Percentiles rank a stretch among this genome's conserved stretches.
phyloP scores from a whole-genome alignment of 2,113 vertebrate genomes.

The Campylomormyrus numenius region DNA sequence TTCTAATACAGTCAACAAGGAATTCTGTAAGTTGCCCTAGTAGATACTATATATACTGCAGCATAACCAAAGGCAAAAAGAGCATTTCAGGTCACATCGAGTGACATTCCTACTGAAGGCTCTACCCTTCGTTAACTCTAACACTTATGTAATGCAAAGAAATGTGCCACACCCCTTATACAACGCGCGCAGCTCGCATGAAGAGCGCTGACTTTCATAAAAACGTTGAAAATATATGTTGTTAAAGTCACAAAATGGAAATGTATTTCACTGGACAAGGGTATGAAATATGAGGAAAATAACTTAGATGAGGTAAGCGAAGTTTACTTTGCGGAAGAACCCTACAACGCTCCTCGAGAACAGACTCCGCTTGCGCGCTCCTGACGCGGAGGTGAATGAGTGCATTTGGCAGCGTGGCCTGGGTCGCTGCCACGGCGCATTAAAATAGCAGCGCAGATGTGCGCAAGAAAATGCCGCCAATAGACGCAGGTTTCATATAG shows the following conservation, averaged over 20 bases:
- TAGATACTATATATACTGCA: not conserved
- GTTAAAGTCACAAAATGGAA: not conserved
- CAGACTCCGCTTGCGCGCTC: not conserved
- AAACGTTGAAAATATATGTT: not conserved
- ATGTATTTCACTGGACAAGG: not conserved
- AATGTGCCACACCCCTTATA: not conserved
- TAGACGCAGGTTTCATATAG: not conserved
- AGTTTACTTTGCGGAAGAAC: not conserved
- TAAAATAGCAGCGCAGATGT: conserved; percentile 26
- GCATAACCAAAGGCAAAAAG: not conserved
- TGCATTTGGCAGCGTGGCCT: conserved; percentile 26
- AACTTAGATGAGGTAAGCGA: not conserved
- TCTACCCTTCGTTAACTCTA: not conserved
- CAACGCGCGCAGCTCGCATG: not conserved
- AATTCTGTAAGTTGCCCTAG: not conserved
- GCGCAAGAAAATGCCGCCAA: not conserved
- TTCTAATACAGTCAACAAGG: not conserved
- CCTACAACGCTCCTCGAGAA: not conserved
- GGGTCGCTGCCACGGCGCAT: conserved; percentile 20
- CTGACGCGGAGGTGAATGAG: conserved; percentile 21
- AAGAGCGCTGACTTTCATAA: not conserved
- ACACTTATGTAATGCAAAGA: not conserved
- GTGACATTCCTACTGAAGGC: not conserved
- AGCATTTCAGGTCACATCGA: not conserved
- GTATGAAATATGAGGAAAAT: not conserved